A percentile compares a stretch with the other conserved stretches of the same genome.
These are phyloP conservation scores for Prostheceraeus crozeri DNA, from an alignment of 2,888 invertebrate genomes.

Conservation along the genomic window DNA sequence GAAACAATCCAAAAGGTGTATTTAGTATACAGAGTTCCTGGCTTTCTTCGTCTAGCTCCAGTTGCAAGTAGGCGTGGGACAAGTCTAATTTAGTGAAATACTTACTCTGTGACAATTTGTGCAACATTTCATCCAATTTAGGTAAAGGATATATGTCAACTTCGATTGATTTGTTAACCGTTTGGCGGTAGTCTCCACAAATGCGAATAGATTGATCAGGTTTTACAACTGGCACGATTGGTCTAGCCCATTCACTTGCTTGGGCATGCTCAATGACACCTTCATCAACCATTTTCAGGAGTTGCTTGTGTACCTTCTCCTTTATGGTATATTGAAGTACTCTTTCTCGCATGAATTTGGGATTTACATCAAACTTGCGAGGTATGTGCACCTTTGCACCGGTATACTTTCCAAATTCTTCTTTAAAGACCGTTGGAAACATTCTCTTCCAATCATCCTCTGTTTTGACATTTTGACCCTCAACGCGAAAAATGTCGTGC, in stretches of 20 bases:
- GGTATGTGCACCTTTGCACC: conserved; percentile 4
- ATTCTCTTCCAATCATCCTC: too few relatives aligned
- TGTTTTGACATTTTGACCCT: conserved; percentile 6
- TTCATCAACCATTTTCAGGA: conserved; percentile 10
- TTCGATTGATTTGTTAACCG: conserved; percentile 8
- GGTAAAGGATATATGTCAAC: conserved; percentile 6
- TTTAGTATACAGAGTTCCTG: conserved; percentile 22
- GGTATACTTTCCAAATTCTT: conserved; percentile 16
- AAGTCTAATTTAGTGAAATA: conserved; percentile 10
- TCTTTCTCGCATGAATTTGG: conserved; percentile 8
- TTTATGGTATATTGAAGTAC: conserved; percentile 9
- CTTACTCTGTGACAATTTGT: conserved; percentile 15
- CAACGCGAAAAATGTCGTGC: background rate
- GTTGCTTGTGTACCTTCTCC: conserved; percentile 3
- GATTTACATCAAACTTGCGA: background rate
- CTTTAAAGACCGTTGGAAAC: conserved; percentile 19
- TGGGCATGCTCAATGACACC: background rate
- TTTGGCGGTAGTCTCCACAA: conserved; percentile 14
- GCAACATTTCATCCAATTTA: conserved; percentile 14
- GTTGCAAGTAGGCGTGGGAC: conserved; percentile 21
- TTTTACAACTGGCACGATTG: conserved; percentile 10
- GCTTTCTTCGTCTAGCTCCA: conserved; percentile 1
- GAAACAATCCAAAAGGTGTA: conserved; percentile 17
- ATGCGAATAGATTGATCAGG: background rate
- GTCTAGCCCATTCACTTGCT: conserved; percentile 15